phyloP scores from a whole-genome alignment of 2,888 invertebrate species.

The Zygaena filipendulae region DNA sequence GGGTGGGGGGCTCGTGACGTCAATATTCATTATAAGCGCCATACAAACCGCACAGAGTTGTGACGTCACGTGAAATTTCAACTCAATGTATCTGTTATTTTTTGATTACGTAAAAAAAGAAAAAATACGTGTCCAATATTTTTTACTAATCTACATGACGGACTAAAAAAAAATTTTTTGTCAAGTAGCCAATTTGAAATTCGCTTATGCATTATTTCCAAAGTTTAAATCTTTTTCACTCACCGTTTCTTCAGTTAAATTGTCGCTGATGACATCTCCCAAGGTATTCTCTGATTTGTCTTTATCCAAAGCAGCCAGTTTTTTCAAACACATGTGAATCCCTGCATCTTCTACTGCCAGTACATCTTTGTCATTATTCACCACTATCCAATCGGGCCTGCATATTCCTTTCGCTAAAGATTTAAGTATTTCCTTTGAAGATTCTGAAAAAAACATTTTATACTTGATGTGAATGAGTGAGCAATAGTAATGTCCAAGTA shows the following conservation, averaged over 20 bases:
- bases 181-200: too few relatives aligned
- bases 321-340: slow-evolving; percentile 80
- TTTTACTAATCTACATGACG: too few relatives aligned
- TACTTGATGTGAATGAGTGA: too few relatives aligned
- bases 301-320: slow-evolving; percentile 75
- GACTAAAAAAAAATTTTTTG: too few relatives aligned
- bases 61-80: too few relatives aligned
- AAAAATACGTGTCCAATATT: too few relatives aligned
- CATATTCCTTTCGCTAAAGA: slow-evolving; percentile 44
- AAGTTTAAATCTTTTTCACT: slow-evolving; percentile 20
- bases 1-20: too few relatives aligned
- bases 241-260: slow-evolving; percentile 67
- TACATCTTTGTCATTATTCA: slow-evolving; percentile 45
- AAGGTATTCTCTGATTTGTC: slow-evolving; percentile 60
- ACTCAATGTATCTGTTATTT: too few relatives aligned
- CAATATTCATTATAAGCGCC: too few relatives aligned
- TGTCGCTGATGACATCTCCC: slow-evolving; percentile 63
- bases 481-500: too few relatives aligned
- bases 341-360: slow-evolving; percentile 79
- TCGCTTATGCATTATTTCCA: neutral
- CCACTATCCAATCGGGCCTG: slow-evolving; percentile 65
- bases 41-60: too few relatives aligned
- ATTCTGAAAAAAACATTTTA: slow-evolving; percentile 27
- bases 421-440: slow-evolving; percentile 38
- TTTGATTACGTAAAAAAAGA: too few relatives aligned